phyloP scores from a whole-genome alignment of 1,140 invertebrate genomes.

The Cryptotermes secundus region DNA sequence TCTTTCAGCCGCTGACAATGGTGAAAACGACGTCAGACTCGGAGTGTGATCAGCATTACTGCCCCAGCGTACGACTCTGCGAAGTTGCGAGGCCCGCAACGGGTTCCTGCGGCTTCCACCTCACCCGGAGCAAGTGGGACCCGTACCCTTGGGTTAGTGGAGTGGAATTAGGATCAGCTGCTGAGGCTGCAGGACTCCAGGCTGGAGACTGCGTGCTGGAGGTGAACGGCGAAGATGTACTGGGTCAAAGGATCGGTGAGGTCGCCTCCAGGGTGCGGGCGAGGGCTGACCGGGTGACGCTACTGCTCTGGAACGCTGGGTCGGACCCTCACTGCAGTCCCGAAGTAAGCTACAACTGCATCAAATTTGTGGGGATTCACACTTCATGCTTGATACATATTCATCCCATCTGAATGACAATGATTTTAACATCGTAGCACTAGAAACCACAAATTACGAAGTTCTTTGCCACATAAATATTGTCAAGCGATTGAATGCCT shows the following conservation, averaged over 20 bases:
- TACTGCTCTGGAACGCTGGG: constrained; percentile 50
- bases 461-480: too few relatives aligned
- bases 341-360: constrained; percentile 22
- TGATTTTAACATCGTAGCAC: too few relatives aligned
- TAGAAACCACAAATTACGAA: too few relatives aligned
- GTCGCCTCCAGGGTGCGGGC: constrained; percentile 55
- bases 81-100: constrained; percentile 34
- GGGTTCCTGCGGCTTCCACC: constrained; percentile 59
- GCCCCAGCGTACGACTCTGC: constrained; percentile 37
- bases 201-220: constrained; percentile 64
- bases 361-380: too few relatives aligned
- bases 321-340: constrained; percentile 29
- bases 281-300: constrained; percentile 49
- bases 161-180: constrained; percentile 52
- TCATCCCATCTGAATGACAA: too few relatives aligned
- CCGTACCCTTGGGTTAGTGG: constrained; percentile 67
- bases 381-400: too few relatives aligned
- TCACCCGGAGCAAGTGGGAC: constrained; percentile 68
- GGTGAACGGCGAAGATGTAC: constrained; percentile 60
- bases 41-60: background rate
- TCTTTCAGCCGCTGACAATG: background rate
- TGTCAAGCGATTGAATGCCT: too few relatives aligned
- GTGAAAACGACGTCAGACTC: background rate
- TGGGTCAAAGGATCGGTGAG: constrained; percentile 59
- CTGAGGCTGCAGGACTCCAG: constrained; percentile 50